Conservation (phyloP, 2,888 invertebrate genomes). For the Meta bourneti region DNA sequence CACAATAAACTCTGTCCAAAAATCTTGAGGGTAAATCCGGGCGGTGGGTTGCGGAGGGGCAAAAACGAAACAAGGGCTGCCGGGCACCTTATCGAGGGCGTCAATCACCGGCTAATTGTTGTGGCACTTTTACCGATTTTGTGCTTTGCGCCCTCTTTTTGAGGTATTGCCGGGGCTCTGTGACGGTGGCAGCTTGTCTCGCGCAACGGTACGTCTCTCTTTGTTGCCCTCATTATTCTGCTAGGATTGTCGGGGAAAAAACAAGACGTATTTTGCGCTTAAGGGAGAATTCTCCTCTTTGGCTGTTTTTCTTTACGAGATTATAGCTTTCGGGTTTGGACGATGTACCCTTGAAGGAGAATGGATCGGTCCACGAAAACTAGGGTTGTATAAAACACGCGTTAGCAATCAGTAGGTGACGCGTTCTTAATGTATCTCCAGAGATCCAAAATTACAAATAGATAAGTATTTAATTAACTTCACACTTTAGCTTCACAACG, state of each 20-base stretch:
- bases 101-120: conserved; percentile 67
- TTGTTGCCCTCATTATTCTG: conserved; percentile 41
- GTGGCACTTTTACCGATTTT: conserved; percentile 66
- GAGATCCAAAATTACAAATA: too few relatives aligned
- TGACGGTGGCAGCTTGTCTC: conserved; percentile 51
- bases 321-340: neutral
- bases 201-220: conserved; percentile 30
- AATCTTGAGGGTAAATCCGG: conserved; percentile 31
- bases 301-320: neutral
- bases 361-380: neutral
- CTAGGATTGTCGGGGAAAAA: neutral
- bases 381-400: neutral
- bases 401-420: neutral
- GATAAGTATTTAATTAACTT: too few relatives aligned
- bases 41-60: conserved; percentile 3
- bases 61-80: conserved; percentile 46
- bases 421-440: too few relatives aligned
- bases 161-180: conserved; percentile 18
- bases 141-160: conserved; percentile 29
- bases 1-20: conserved; percentile 50
- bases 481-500: too few relatives aligned
- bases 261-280: neutral
- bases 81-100: conserved; percentile 48
- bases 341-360: neutral
- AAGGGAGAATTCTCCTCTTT: neutral